These are phyloP conservation scores for Leptinotarsa tumamoca DNA, from an alignment of 2,888 invertebrate species.

Conservation along the genomic window DNA sequence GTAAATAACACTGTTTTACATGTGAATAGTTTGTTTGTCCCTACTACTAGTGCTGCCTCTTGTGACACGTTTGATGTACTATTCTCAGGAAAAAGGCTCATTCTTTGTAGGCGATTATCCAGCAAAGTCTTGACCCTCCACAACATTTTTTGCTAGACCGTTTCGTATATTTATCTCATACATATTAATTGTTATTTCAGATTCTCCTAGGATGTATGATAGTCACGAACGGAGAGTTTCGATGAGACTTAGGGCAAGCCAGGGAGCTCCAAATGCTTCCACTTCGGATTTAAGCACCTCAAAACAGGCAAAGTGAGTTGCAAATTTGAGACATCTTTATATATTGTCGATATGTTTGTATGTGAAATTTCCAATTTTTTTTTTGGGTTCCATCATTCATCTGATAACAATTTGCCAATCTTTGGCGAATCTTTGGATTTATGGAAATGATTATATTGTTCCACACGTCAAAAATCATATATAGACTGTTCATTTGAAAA, in stretches of 20 bases:
- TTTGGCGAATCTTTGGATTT: too few relatives aligned
- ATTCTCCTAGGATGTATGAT: slow-evolving; percentile 63
- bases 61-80: too few relatives aligned
- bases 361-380: not conserved
- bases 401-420: not conserved
- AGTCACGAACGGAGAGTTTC: slow-evolving; percentile 64
- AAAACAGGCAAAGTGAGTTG: slow-evolving; percentile 69
- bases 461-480: too few relatives aligned
- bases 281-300: slow-evolving; percentile 66
- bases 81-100: too few relatives aligned
- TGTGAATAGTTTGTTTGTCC: too few relatives aligned
- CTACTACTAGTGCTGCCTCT: too few relatives aligned
- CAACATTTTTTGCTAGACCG: too few relatives aligned
- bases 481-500: too few relatives aligned
- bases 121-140: too few relatives aligned
- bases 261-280: slow-evolving; percentile 64
- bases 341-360: not conserved
- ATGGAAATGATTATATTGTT: too few relatives aligned
- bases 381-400: not conserved
- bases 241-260: slow-evolving; percentile 63
- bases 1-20: too few relatives aligned
- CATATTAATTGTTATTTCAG: slow-evolving; percentile 49
- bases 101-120: too few relatives aligned
- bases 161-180: not conserved
- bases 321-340: slow-evolving; percentile 30